phyloP scores from a whole-genome alignment of 2,113 vertebrate genomes.

The Perca fluviatilis region DNA sequence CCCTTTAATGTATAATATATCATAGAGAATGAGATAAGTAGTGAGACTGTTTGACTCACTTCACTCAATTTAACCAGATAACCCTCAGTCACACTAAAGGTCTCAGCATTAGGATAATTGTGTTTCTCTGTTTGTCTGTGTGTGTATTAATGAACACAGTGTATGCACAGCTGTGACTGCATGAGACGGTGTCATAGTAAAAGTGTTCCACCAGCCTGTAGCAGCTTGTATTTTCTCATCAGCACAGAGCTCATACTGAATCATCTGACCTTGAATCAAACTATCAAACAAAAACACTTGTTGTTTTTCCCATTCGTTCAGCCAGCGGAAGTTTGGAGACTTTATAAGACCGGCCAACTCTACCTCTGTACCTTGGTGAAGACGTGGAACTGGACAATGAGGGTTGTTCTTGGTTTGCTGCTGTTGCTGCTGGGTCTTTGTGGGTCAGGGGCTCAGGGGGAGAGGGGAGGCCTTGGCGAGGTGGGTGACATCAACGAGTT shows the following conservation, averaged over 20 bases:
- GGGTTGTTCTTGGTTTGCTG: constrained; percentile 13
- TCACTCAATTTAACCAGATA: not conserved
- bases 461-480: not conserved
- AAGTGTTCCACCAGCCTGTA: not conserved
- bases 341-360: not conserved
- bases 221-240: constrained; percentile 35
- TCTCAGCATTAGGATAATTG: not conserved
- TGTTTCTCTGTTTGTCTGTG: not conserved
- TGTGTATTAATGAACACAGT: not conserved
- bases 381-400: constrained; percentile 3
- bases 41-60: not conserved
- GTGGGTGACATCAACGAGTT: not conserved
- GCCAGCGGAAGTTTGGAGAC: not conserved
- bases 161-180: constrained; percentile 8
- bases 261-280: not conserved
- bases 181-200: not conserved
- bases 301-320: constrained; percentile 16
- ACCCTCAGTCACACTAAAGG: not conserved
- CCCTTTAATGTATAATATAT: not conserved
- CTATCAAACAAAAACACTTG: constrained; percentile 2
- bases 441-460: not conserved
- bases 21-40: not conserved
- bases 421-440: constrained; percentile 14
- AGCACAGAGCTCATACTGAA: not conserved
- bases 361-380: not conserved